Conservation (phyloP, 35 echinoderm and acorn worm genomes). For the Hemicentrotus pulcherrimus region DNA sequence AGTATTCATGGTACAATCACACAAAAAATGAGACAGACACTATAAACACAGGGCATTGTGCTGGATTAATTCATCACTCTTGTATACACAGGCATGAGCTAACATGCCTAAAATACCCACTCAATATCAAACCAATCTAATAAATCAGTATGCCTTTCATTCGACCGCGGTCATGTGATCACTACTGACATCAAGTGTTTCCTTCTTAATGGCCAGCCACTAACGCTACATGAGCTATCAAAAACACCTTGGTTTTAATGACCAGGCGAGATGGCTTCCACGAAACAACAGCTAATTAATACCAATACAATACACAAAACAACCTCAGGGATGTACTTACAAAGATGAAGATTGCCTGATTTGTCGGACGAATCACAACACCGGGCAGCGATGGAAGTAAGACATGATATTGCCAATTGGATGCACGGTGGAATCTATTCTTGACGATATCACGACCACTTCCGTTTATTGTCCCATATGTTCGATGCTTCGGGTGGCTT, state of each 20-base stretch:
- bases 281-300: not conserved
- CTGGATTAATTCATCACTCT: not conserved
- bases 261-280: not conserved
- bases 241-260: not conserved
- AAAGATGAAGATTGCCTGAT: not conserved
- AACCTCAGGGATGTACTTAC: not conserved
- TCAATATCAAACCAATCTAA: not conserved
- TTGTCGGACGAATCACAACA: not conserved
- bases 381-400: not conserved
- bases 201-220: not conserved
- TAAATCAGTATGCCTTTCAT: constrained; percentile 11
- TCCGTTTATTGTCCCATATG: constrained; percentile 2
- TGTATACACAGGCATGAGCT: not conserved
- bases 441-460: not conserved
- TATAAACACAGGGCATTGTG: not conserved
- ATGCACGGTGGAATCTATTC: not conserved
- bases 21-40: not conserved
- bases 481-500: not conserved
- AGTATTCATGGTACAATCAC: not conserved
- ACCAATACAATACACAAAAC: not conserved
- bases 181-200: not conserved
- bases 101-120: not conserved
- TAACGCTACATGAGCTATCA: not conserved
- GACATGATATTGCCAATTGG: not conserved
- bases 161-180: not conserved